Evolutionary conservation across 2,888 invertebrate species (phyloP).

Genomic region (Eupithecia dodoneata): DNA sequence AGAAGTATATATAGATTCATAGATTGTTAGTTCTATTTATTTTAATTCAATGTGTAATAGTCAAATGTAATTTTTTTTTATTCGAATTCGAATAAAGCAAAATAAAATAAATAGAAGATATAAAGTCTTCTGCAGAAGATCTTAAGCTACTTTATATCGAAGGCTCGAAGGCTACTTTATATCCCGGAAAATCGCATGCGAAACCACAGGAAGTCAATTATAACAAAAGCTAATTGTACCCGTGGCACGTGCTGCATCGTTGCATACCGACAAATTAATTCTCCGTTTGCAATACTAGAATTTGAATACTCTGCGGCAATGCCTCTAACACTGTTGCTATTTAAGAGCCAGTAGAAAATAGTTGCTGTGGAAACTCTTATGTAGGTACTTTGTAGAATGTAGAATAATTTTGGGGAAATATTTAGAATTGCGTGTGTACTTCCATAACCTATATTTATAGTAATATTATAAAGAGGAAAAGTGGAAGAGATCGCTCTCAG

Average conservation of each 20-base stretch:
- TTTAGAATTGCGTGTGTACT: not conserved
- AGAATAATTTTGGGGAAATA: not conserved
- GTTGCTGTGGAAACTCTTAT: not conserved
- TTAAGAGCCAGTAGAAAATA: not conserved
- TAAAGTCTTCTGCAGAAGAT: too few relatives aligned
- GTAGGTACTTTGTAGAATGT: not conserved
- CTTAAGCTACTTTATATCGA: not conserved
- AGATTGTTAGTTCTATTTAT: too few relatives aligned
- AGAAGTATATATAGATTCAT: too few relatives aligned
- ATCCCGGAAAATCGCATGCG: not conserved
- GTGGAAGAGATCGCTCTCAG: too few relatives aligned
- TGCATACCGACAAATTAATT: slow-evolving; percentile 8
- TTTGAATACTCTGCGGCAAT: slow-evolving; percentile 1
- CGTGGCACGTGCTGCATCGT: slow-evolving; percentile 1
- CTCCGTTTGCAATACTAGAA: slow-evolving; percentile 15
- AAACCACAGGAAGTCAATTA: not conserved
- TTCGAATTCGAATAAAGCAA: too few relatives aligned
- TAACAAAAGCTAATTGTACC: not conserved
- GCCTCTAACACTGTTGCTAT: slow-evolving; percentile 5
- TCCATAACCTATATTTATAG: too few relatives aligned
- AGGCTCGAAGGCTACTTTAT: not conserved
- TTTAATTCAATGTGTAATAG: too few relatives aligned
- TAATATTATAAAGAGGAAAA: too few relatives aligned
- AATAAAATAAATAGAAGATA: too few relatives aligned
- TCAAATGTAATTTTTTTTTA: too few relatives aligned